These are phyloP conservation scores for Drosophila sp. DNA, from an alignment of 1,140 invertebrate genomes.

Conservation along the genomic window DNA sequence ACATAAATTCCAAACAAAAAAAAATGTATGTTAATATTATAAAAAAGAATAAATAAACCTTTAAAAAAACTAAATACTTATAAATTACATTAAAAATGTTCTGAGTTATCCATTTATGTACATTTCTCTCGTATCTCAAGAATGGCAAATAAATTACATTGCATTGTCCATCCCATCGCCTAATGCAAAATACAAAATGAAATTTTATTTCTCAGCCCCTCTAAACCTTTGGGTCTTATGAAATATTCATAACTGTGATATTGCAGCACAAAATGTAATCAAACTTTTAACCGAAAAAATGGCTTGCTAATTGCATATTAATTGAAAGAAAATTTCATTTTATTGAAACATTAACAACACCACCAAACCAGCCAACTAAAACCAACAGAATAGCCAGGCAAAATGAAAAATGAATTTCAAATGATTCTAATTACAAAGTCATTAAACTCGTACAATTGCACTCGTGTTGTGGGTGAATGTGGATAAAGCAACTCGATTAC, in stretches of 20 bases:
- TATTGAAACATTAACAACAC: conserved; percentile 28
- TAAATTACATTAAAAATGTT: too few relatives aligned
- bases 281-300: neutral
- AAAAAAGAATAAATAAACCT: neutral
- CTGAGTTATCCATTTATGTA: neutral
- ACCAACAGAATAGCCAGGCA: neutral
- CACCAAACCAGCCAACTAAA: neutral
- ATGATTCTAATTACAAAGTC: conserved; percentile 16
- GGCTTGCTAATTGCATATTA: conserved; percentile 44
- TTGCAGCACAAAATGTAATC: conserved; percentile 3
- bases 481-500: conserved; percentile 15
- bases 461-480: neutral
- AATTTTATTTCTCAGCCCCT: conserved; percentile 4
- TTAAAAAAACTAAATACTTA: too few relatives aligned
- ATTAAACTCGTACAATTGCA: conserved; percentile 1
- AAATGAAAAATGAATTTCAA: conserved; percentile 14
- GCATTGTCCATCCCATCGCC: neutral
- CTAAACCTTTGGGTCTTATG: neutral
- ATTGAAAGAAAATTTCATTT: conserved; percentile 30
- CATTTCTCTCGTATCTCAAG: neutral
- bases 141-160: neutral
- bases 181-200: neutral
- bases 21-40: neutral
- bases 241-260: conserved; percentile 5
- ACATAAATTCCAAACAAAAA: neutral